Conservation (phyloP, 2,888 invertebrate species). For the Blomia tropicalis region DNA sequence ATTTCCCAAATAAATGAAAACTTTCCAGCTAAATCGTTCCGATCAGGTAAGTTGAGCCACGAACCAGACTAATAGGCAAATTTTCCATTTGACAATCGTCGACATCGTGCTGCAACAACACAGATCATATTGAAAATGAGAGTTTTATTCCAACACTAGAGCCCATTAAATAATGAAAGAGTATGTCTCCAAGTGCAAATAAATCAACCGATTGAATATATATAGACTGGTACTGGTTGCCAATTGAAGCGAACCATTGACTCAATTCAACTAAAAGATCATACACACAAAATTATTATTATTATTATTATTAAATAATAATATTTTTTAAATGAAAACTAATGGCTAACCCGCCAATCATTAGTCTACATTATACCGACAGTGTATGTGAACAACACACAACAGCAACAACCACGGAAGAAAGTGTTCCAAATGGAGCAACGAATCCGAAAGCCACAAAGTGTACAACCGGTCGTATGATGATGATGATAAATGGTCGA, state of each 20-base stretch:
- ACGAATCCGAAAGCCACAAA: not conserved
- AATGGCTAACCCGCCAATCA: not conserved
- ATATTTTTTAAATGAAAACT: conserved; percentile 5
- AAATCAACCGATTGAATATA: not conserved
- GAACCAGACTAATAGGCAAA: too few species aligned
- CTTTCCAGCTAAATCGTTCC: too few species aligned
- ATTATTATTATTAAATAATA: too few species aligned
- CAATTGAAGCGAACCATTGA: not conserved
- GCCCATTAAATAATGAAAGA: not conserved
- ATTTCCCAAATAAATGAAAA: too few species aligned
- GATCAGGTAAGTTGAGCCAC: too few species aligned
- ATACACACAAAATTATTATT: not conserved
- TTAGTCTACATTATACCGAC: conserved; percentile 9
- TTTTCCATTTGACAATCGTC: too few species aligned
- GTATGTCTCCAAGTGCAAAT: conserved; percentile 7
- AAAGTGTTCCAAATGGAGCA: not conserved
- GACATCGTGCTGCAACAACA: too few species aligned
- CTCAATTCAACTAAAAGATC: not conserved
- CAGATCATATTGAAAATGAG: too few species aligned
- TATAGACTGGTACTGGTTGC: not conserved
- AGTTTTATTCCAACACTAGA: too few species aligned
- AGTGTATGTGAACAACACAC: not conserved
- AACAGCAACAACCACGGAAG: not conserved
- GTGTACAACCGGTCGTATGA: not conserved
- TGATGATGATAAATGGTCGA: not conserved